phyloP scores from a whole-genome alignment of 1,140 invertebrate genomes.

The Thaumatotibia leucotreta region DNA sequence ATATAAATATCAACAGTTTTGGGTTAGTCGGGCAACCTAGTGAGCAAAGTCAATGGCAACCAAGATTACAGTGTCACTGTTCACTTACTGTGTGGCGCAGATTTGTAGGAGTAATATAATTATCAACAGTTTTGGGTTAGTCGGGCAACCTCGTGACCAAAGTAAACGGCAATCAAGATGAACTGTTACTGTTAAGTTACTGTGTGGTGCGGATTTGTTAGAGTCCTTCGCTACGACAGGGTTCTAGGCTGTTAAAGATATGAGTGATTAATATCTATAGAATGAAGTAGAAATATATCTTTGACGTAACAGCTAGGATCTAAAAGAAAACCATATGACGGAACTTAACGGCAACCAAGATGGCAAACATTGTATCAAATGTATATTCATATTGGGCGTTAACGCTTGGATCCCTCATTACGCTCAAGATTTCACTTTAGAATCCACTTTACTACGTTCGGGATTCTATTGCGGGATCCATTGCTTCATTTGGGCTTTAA shows the following conservation, averaged over 20 bases:
- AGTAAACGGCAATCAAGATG: constrained; percentile 49
- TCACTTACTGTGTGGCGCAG: constrained; percentile 94
- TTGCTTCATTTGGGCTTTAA: too few relatives aligned
- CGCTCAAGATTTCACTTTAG: too few relatives aligned
- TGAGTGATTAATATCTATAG: constrained; percentile 82
- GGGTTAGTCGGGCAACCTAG: constrained; percentile 53
- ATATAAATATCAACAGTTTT: constrained; percentile 74
- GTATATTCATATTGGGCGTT: too few relatives aligned
- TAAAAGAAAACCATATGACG: too few relatives aligned
- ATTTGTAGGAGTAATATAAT: constrained; percentile 92
- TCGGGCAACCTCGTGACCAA: constrained; percentile 24
- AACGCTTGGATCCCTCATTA: too few relatives aligned
- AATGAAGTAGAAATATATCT: too few relatives aligned
- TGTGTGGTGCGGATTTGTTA: constrained; percentile 95
- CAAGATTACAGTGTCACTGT: constrained; percentile 78
- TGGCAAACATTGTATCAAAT: too few relatives aligned
- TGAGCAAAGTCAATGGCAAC: constrained; percentile 52
- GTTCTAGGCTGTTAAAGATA: constrained; percentile 94
- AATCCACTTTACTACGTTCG: too few relatives aligned
- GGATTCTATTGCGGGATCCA: too few relatives aligned
- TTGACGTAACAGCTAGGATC: too few relatives aligned
- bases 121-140: constrained; percentile 53
- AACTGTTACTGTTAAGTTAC: constrained; percentile 85
- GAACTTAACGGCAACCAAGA: too few relatives aligned
- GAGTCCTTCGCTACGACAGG: constrained; percentile 94